Evolutionary conservation across 2,888 invertebrate species (phyloP), one percentile per base, ranked within the genome.

Genomic region (Pollenia angustigena): DNA sequence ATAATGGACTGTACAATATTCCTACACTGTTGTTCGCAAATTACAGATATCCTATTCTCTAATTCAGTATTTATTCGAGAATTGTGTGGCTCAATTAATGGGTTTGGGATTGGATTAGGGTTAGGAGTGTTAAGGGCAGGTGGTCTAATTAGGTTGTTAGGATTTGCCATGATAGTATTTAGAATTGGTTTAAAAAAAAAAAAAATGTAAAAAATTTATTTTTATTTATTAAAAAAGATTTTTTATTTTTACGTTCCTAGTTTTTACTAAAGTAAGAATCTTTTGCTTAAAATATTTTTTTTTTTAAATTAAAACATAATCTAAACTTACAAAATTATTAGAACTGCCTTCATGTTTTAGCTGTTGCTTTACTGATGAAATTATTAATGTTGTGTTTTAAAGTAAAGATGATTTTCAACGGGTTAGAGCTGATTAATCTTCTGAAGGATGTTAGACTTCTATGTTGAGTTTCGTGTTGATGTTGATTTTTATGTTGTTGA

Each of bases 21-120:
- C 50, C 68, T 68, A 50, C 68, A 68, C n/a, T 50, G 50, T 46
- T 18, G 66, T 12, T 46, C 46, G 46, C 46, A 66, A 46, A 66
- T 66, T 4, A 16, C 16, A 44, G 48, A 23, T 66, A 66, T 66
- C 46, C 64, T 64, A 44, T 46, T 64, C 16, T 64, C 66, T 66
- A 66, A 16, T 54, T 62, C 62, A 4, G n/a, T n/a, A 62, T 44
- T 62, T 10, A 54, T 54, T 54, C 18, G 54, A 16, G 40, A 42
- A 62, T 62, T 62, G 40, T 62, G 60, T 42, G 60, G 42, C 14
- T n/a, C 60, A 9, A n/a, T 14, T 10, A 32, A 6, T 62, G 42
- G 42, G 42, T 62, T 62, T 62, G 16, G 42, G 54, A 54, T 54
- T 16, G 8, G 18, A 10, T 54, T 16, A 4, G 18, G 10, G 1